Conservation (phyloP, 1,140 invertebrate species). For the Doryteuthis pealeii region DNA sequence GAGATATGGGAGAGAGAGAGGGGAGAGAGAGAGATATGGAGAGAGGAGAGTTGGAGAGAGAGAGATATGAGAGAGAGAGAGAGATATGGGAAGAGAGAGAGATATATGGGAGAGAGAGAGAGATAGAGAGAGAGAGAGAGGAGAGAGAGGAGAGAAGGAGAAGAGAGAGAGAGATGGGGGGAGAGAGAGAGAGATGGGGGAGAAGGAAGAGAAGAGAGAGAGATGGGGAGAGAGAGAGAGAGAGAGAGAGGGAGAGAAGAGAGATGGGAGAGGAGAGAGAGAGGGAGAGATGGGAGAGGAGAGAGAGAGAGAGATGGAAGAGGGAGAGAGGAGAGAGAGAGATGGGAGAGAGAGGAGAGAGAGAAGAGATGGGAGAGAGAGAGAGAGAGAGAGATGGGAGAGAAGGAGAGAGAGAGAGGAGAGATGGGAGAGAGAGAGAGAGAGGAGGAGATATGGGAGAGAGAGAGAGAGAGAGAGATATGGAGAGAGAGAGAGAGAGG, state of each 20-base stretch:
- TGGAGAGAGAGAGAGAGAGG: too few species aligned
- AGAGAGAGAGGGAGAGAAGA: background rate
- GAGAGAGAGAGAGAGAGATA: too few species aligned
- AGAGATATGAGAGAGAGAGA: background rate
- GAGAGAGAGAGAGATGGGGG: background rate
- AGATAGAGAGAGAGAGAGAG: too few species aligned
- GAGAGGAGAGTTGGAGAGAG: background rate
- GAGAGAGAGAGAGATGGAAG: background rate
- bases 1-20: background rate
- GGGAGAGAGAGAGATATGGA: background rate
- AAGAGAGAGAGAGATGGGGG: background rate
- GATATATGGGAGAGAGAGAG: background rate
- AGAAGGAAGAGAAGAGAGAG: background rate
- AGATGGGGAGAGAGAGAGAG: background rate
- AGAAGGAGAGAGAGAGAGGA: background rate
- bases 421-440: background rate
- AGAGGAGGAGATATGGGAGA: background rate
- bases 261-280: background rate
- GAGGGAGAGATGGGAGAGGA: background rate
- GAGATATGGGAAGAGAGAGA: background rate
- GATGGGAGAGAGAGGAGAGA: background rate
- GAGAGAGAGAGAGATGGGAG: background rate
- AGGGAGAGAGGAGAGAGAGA: background rate
- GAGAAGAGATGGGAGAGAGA: background rate
- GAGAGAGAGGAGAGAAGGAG: background rate